Evolutionary conservation across 64 coral and sea anemone genomes (phyloP), one percentile per base, ranked within the genome.

Genomic region (Montipora sp.): DNA sequence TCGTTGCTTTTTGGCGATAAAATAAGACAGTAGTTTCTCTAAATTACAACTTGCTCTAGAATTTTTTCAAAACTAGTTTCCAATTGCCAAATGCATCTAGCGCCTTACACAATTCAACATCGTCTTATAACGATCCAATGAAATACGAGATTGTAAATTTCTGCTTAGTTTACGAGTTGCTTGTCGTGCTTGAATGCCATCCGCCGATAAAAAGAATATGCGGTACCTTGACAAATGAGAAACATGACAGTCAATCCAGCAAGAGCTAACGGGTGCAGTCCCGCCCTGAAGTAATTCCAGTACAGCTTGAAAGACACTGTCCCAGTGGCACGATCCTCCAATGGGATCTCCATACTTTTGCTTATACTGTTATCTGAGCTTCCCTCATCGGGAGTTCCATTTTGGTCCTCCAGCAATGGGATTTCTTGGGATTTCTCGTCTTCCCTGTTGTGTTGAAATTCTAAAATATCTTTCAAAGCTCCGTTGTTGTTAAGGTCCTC

Each of bases 211-310:
- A 6, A 57, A 57, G 11, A 57, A 11, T 59, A 61, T 51, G 16
- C 18, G 47, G 65, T 90, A 94, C 92, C 92, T 90, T 89, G 87
- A 82, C 48, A 22, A 94, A 83, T 3, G 3, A 90, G n/a, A 36
- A 73, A 75, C n/a, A 94, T 47, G 4, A 94, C 3, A 10, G 67
- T 3, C 19, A 94, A 59, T 43, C 57, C 75, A 51, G 27, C 71
- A 16, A 94, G 46, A 46, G 73, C n/a, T 0, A 57, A 57, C 0
- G 93, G 87, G 67, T 80, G 74, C n/a, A 89, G 20, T 73, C 87
- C 93, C 27, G 87, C 80, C 15, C 18, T 89, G 8, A 94, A 51
- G n/a, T 89, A 94, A 47, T 79, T 68, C 93, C 93, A 94, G 79
- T 89, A 94, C 8, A 75, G 69, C 72, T 70, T 84, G 58, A 75